Conservation (phyloP, 2,888 invertebrate species). For the Campaea margaritaria region DNA sequence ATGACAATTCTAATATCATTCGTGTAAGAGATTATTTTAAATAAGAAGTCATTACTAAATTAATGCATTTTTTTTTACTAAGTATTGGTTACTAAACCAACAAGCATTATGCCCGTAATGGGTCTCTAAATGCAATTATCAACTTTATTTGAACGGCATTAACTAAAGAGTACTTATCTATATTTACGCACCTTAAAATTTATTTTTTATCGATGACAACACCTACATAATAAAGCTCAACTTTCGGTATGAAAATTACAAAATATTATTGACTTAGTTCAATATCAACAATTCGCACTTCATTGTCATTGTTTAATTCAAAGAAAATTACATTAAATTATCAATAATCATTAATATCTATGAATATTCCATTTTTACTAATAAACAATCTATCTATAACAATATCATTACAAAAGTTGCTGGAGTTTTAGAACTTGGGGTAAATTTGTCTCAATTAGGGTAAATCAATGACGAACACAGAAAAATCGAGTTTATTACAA, state of each 20-base stretch:
- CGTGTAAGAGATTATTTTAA: no score
- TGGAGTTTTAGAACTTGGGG: no score
- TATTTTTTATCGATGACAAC: neutral
- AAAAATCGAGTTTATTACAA: neutral
- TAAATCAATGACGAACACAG: no score
- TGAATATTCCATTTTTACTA: no score
- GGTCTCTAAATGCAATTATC: conserved; percentile 2
- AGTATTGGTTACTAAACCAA: neutral
- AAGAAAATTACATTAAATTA: no score
- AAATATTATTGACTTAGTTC: conserved; percentile 3
- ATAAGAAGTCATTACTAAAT: conserved; percentile 1
- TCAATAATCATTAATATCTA: no score
- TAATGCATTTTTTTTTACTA: neutral
- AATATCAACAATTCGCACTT: conserved; percentile 4
- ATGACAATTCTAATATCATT: no score
- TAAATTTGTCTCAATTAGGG: no score
- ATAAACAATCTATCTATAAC: no score
- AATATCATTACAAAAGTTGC: no score
- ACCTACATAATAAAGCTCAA: conserved; percentile 4
- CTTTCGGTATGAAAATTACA: conserved; percentile 5
- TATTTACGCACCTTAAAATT: conserved; percentile 1
- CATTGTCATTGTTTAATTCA: neutral
- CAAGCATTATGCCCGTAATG: neutral
- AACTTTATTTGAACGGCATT: conserved; percentile 20
- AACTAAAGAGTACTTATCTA: conserved; percentile 4